phyloP scores from a whole-genome alignment of 2,888 invertebrate species.

The Gastracanthus pulcherrimus region DNA sequence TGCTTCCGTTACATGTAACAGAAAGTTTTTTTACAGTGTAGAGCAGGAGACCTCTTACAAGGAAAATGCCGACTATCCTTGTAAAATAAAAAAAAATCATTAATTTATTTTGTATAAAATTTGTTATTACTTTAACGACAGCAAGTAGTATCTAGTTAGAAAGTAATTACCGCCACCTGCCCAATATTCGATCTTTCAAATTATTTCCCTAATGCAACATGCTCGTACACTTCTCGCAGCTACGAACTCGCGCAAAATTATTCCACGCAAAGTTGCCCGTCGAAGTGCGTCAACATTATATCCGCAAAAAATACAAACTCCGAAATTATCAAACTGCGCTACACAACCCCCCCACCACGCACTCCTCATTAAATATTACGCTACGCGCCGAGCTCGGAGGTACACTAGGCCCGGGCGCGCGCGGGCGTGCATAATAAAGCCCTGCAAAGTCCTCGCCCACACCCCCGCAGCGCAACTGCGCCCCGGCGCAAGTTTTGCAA shows the following conservation, averaged over 20 bases:
- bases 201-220: too few relatives aligned
- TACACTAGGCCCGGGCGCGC: background rate
- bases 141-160: too few relatives aligned
- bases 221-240: background rate
- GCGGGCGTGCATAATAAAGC: background rate
- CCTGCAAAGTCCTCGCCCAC: background rate
- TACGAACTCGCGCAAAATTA: background rate
- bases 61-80: too few relatives aligned
- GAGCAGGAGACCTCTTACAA: too few relatives aligned
- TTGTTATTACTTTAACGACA: too few relatives aligned
- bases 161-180: too few relatives aligned
- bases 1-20: too few relatives aligned
- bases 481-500: conserved; percentile 40
- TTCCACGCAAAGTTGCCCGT: background rate
- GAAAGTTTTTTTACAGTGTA: too few relatives aligned
- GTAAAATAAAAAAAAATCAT: too few relatives aligned
- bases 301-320: background rate
- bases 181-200: too few relatives aligned
- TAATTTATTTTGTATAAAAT: too few relatives aligned
- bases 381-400: background rate
- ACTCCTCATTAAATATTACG: conserved; percentile 42
- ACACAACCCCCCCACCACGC: background rate
- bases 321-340: conserved; percentile 23
- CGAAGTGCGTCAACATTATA: background rate
- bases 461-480: background rate